Evolutionary conservation across 2,113 vertebrate species (phyloP), one percentile per base, ranked within the genome.

Genomic region (Noctilio leporinus): DNA sequence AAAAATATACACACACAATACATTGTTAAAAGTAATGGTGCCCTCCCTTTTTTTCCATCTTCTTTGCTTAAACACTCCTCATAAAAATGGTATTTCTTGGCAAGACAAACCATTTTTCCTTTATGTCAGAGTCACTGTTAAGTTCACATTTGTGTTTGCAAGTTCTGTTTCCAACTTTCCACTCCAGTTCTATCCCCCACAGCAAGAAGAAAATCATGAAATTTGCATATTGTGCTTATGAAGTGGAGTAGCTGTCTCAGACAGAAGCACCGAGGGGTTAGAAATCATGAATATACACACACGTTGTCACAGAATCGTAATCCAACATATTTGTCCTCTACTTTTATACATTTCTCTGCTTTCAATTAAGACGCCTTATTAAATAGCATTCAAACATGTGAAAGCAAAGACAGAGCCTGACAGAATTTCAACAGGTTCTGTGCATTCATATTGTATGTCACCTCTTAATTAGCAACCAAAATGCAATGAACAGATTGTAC

Each of bases 401-500:
- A 98, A 97, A 97, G 93, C 0, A 33, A 98, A 98, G 97, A 98
- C 95, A 97, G 97, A 98, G 96, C 97, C 97, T 98, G 98, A 97
- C 98, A 98, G 97, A 98, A 97, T 97, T 98, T 98, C 97, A 98
- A 97, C 97, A 98, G 98, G 98, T 98, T 98, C 97, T 94, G 94
- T 98, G 96, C 97, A 94, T 97, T 98, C 97, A 96, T 98, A 93
- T 95, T 98, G 97, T 96, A 90, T 93, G 97, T 97, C 96, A 91
- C 96, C 97, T 98, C 98, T 98, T 98, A 98, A 98, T 98, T 98
- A 98, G 94, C 97, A 98, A 98, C 88, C 96, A 97, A 98, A 98
- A 98, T 96, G 96, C 96, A 98, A 90, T 38, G 97, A 98, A 97
- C 97, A 98, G 97, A 98, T 98, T 98, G 97, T 97, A 93, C 94